Base-by-base conservation (phyloP, 2,797 vertebrate genomes). In the Sebastes minor region DNA sequence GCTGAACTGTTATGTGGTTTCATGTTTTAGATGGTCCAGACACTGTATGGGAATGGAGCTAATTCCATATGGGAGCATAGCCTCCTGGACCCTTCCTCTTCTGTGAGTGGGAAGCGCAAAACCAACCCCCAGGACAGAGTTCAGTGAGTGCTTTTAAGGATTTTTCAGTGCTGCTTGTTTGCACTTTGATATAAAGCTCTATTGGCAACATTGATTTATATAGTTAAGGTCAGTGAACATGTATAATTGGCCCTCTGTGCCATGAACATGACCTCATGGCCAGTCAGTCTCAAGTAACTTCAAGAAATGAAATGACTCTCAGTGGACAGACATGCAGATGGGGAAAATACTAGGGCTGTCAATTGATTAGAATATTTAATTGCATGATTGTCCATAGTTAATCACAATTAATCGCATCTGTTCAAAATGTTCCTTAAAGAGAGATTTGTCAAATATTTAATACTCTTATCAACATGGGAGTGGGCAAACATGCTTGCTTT, bases 31-130 rank as follows among this genome's bases (percentile, higher is more conserved):
- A 99, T 99, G 99, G 97, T 99, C 66, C 98, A 99, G 92, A 99
- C 97, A 1, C 94, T 99, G 78, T 99, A 98, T 85, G 97, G 96
- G 73, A 99, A 99, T 78, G 98, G 98, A 74, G 97, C 99, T 46
- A 99, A 99, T 91, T 99, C 99, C 86, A 99, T 99, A 89, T 99
- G 99, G 99, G 99, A 99, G 68, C 99, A 99, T 86, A 98, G 97
- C 0, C 93, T 99, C 92, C 95, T 99, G 91, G 99, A 99, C 87
- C 99, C 98, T 11, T 97, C 98, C 27, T 98, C 98, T 0, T 94
- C 98, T 74, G 95, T 96, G 94, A 98, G 97, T 8, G 99, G 97
- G 84, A 97, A 98, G 86, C 97, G 99, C 85, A 99, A 99, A 95
- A 98, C 98, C 64, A 97, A 96, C 90, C 98, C 98, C 0, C 99